These are phyloP conservation scores for Nyctibius bracteatus DNA, from an alignment of 2,113 vertebrate genomes.

Conservation along the genomic window DNA sequence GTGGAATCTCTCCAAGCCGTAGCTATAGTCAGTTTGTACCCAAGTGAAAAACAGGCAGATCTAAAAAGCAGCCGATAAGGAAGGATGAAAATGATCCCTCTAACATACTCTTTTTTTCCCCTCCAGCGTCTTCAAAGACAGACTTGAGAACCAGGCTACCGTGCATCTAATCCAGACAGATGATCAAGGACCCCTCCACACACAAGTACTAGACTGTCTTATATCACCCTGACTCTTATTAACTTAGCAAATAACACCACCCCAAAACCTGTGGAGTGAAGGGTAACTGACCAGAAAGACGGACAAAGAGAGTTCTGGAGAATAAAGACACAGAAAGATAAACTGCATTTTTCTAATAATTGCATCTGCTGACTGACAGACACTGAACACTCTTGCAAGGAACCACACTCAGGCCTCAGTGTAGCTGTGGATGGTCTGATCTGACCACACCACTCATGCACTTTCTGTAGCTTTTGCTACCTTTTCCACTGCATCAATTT, in stretches of 20 bases:
- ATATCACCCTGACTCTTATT: not conserved
- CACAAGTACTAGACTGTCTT: not conserved
- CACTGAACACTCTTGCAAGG: not conserved
- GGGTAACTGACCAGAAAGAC: not conserved
- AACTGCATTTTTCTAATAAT: not conserved
- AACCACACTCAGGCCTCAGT: not conserved
- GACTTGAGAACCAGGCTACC: not conserved
- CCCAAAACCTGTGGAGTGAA: not conserved
- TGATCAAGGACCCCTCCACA: not conserved
- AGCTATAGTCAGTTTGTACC: not conserved
- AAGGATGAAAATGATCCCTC: not conserved
- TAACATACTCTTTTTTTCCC: not conserved
- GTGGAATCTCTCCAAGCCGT: not conserved
- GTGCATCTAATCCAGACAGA: not conserved
- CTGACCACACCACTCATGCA: not conserved
- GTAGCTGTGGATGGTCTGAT: not conserved
- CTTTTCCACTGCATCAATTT: not conserved
- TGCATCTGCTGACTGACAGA: not conserved
- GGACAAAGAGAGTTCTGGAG: not conserved
- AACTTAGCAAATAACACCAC: not conserved
- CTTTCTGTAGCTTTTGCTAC: not conserved
- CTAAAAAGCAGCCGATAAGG: not conserved
- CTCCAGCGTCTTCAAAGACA: not conserved
- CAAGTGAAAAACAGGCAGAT: rapidly evolving
- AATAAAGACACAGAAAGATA: not conserved